Percentiles rank a stretch among this genome's conserved stretches.
Evolutionary conservation across 2,888 invertebrate species (phyloP).

Genomic region (Ecdyonurus torrentis): DNA sequence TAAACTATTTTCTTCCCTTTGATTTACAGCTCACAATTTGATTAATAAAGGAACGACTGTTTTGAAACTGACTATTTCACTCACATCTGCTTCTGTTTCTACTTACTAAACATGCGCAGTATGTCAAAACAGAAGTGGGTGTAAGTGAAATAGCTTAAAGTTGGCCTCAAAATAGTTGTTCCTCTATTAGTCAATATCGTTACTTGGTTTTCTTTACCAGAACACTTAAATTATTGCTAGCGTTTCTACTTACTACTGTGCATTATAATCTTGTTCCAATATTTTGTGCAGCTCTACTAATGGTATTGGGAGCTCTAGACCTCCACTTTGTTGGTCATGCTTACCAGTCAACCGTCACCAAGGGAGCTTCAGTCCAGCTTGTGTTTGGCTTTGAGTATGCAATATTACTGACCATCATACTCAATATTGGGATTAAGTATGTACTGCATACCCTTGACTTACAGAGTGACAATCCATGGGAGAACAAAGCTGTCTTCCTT

Average conservation of each 20-base stretch:
- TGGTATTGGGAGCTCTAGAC: conserved; percentile 67
- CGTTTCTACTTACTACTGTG: not conserved
- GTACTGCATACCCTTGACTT: conserved; percentile 74
- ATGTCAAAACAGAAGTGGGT: no score
- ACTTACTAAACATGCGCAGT: no score
- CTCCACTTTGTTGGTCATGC: conserved; percentile 83
- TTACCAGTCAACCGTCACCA: conserved; percentile 77
- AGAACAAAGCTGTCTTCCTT: conserved; percentile 95
- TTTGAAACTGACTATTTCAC: no score
- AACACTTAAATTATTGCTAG: no score
- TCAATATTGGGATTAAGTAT: conserved; percentile 88
- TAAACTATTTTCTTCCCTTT: no score
- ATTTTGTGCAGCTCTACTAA: conserved; percentile 39
- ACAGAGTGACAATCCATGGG: conserved; percentile 93
- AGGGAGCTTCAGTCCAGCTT: conserved; percentile 93
- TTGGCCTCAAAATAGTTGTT: no score
- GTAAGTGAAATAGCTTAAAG: no score
- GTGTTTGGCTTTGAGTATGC: conserved; percentile 99
- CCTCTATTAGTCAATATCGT: no score
- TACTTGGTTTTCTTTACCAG: no score
- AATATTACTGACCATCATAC: conserved; percentile 80
- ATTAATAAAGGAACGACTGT: no score
- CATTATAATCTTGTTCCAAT: not conserved
- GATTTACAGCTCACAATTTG: no score
- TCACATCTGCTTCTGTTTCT: no score